These are phyloP conservation scores for Dorcus hopei DNA, from an alignment of 2,888 invertebrate genomes.

Conservation along the genomic window DNA sequence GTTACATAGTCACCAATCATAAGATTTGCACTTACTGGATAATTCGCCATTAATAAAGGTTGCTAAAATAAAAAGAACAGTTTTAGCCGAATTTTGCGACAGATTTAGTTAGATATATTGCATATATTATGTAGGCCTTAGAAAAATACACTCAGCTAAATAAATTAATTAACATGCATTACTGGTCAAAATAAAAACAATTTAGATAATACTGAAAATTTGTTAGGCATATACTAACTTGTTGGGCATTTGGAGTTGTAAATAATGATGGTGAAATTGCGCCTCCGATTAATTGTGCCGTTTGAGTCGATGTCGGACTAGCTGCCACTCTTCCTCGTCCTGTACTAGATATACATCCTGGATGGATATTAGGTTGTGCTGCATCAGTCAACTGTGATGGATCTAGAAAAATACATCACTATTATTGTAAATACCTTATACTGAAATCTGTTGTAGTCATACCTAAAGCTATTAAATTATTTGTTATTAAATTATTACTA, in stretches of 20 bases:
- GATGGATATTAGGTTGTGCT: conserved; percentile 61
- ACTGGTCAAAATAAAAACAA: no score
- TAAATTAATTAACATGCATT: no score
- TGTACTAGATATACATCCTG: conserved; percentile 62
- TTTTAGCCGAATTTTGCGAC: neutral
- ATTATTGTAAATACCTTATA: conserved; percentile 5
- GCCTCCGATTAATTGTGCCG: conserved; percentile 64
- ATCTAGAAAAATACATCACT: conserved; percentile 30
- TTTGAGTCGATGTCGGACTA: conserved; percentile 61
- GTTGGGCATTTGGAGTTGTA: conserved; percentile 44
- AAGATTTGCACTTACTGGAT: conserved; percentile 67
- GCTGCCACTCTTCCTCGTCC: conserved; percentile 58
- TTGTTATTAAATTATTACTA: conserved; percentile 52
- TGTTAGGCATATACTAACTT: conserved; percentile 25
- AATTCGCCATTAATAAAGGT: conserved; percentile 60
- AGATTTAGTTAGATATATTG: neutral
- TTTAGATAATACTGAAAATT: no score
- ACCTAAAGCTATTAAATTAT: conserved; percentile 49
- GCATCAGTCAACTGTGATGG: conserved; percentile 46
- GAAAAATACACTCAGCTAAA: no score
- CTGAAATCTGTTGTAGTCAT: conserved; percentile 9
- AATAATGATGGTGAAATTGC: conserved; percentile 70
- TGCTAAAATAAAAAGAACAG: conserved; percentile 42
- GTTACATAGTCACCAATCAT: conserved; percentile 76
- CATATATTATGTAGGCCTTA: no score